Conservation (phyloP, 1,140 invertebrate species). For the Galendromus occidentalis region DNA sequence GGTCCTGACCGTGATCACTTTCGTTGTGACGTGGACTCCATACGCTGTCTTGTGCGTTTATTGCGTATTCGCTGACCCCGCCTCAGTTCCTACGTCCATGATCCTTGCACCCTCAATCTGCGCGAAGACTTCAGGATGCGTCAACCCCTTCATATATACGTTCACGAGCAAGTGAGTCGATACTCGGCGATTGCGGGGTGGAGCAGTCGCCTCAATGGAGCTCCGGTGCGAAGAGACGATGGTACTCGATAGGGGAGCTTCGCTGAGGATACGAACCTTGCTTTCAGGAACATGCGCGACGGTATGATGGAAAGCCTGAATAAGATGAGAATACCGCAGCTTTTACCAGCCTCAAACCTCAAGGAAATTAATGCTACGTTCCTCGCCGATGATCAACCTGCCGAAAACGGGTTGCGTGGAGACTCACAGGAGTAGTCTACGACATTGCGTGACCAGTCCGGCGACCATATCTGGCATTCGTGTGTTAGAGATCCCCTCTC, state of each 20-base stretch:
- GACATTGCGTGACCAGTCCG: too few species aligned
- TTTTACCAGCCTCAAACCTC: not conserved
- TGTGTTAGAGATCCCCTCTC: too few species aligned
- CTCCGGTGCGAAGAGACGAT: not conserved
- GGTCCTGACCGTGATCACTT: constrained; percentile 42
- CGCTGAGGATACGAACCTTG: not conserved
- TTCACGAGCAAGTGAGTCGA: constrained; percentile 11
- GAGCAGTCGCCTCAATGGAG: not conserved
- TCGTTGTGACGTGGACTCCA: constrained; percentile 51
- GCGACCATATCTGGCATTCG: too few species aligned
- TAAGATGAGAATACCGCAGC: not conserved
- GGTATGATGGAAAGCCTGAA: not conserved
- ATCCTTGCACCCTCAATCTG: constrained; percentile 49
- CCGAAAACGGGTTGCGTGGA: too few species aligned
- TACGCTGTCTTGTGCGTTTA: constrained; percentile 48
- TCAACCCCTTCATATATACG: constrained; percentile 55
- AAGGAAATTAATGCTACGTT: not conserved
- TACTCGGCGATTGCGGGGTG: too few species aligned
- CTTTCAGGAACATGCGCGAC: not conserved
- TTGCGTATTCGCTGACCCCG: constrained; percentile 26
- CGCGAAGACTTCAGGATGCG: constrained; percentile 57
- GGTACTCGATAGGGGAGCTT: not conserved
- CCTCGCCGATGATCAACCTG: not conserved
- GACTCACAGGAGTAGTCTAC: too few species aligned
- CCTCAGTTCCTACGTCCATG: constrained; percentile 33